Evolutionary conservation across 1,140 invertebrate species (phyloP).

Genomic region (Panonychus citri): DNA sequence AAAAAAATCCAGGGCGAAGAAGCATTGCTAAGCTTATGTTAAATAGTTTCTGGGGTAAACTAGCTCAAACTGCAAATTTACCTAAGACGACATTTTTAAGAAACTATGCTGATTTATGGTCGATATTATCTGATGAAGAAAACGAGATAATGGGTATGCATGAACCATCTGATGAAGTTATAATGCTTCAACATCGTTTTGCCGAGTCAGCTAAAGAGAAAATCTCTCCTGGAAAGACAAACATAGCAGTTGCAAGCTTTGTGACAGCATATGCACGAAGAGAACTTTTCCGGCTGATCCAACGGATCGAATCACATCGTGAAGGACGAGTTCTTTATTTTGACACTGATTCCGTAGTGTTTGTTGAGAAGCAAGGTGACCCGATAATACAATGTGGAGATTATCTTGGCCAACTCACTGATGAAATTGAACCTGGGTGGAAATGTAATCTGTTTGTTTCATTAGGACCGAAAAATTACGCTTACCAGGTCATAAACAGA

Average conservation of each 20-base stretch:
- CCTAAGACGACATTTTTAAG: conserved; percentile 16
- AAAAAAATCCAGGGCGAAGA: conserved; percentile 19
- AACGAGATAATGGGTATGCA: background rate
- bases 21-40: conserved; percentile 14
- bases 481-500: background rate
- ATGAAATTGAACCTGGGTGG: background rate
- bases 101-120: background rate
- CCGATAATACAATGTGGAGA: background rate
- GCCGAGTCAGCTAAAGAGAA: background rate
- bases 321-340: background rate
- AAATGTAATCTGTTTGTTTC: background rate
- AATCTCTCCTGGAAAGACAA: conserved; percentile 15
- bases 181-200: background rate
- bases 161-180: background rate
- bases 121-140: too few relatives aligned
- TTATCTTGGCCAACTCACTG: background rate
- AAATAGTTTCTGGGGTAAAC: conserved; percentile 19
- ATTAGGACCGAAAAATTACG: background rate
- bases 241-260: background rate
- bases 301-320: background rate
- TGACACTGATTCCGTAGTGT: background rate
- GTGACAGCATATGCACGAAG: conserved; percentile 1
- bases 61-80: conserved; percentile 16
- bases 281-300: background rate
- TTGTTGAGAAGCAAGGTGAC: background rate